Base-by-base conservation (phyloP, 2,797 vertebrate species). In the Anisognathus igniventris region DNA sequence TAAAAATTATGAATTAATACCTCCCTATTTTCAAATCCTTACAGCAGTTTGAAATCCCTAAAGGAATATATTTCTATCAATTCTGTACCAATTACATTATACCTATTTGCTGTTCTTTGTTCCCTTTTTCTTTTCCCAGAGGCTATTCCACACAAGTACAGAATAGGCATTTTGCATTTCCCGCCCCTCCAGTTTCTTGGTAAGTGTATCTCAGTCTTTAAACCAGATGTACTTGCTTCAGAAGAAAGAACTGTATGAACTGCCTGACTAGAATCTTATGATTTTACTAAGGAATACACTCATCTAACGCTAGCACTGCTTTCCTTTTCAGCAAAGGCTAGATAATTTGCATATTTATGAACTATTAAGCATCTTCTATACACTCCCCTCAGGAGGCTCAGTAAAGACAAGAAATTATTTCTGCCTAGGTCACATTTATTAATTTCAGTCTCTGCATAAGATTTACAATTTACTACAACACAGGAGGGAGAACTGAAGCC, bases 351-450 rank as follows among this genome's bases (percentile, higher is more conserved):
- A 95, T 57, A 78, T 96, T 95, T 96, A 96, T 96, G 57, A 95
- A 92, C 61, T 74, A 92, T 90, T 96, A 94, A 92, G 30, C 24
- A 67, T 88, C 90, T 96, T 96, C 82, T 67, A 51, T 51, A 42
- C 67, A 44, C 78, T 96, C 67, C 53, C 66, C 84, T 83, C 67
- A 76, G 84, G 88, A 96, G 22, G 28, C 67, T 95, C 73, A 95
- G 87, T 88, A 94, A 96, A 90, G 72, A 96, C 42, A 64, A 60
- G 78, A 95, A 96, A 96, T 95, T 95, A 96, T 97, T 97, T 93
- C 75, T 92, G 62, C 82, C 50, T 93, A 65, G 83, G 83, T 97
- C 86, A 92, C 66, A 76, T 66, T 89, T 95, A 93, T 95, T 96
- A 96, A 97, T 96, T 96, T 76, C 68, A 94, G 76, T 68, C 40